Evolutionary conservation across 2,113 vertebrate species (phyloP), one percentile per base, ranked within the genome.

Genomic region (Polypterus bichir): DNA sequence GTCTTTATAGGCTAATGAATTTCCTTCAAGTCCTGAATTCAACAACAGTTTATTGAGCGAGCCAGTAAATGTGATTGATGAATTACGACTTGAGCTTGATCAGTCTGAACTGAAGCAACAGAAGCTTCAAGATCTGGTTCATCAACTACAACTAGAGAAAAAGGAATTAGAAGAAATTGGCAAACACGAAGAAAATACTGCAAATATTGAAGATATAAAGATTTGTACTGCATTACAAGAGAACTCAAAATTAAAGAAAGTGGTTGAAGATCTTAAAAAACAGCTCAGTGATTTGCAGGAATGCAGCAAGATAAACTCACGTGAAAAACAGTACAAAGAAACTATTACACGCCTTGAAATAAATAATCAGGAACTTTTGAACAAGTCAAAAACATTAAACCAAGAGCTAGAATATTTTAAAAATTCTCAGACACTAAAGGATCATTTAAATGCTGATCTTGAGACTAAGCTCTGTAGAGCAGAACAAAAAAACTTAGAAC

Each of bases 31-130:
- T 62, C 79, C 86, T 5, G 92, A 95, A 47, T 66, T 83, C 58
- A 86, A 76, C 64, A 88, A 72, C 61, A 79, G 83, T 63, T 60
- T 92, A 6, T 84, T 85, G 7, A 79, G 56, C 1, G 91, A 93
- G 60, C 79, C 83, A 0, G 78, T 85, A 68, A 89, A 81, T 58
- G 71, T 85, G 4, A 83, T 86, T 0, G 94, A 97, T 7, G 90
- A 91, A 70, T 86, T 96, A 73, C 89, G 85, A 57, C 67, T 91
- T 46, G 89, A 93, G 64, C 91, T 96, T 5, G 92, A 97, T 73
- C 92, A 88, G 58, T 85, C 90, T 5, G 91, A 97, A 66, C 70
- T 94, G 64, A 86, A 70, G 64, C 88, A 91, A 72, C 88, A 80
- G 59, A 78, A 88, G 65, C 86, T 89, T 49, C 81, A 82, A 49